These are phyloP conservation scores for Neomonachus schauinslandi DNA, from an alignment of 2,113 vertebrate genomes.

Conservation along the genomic window DNA sequence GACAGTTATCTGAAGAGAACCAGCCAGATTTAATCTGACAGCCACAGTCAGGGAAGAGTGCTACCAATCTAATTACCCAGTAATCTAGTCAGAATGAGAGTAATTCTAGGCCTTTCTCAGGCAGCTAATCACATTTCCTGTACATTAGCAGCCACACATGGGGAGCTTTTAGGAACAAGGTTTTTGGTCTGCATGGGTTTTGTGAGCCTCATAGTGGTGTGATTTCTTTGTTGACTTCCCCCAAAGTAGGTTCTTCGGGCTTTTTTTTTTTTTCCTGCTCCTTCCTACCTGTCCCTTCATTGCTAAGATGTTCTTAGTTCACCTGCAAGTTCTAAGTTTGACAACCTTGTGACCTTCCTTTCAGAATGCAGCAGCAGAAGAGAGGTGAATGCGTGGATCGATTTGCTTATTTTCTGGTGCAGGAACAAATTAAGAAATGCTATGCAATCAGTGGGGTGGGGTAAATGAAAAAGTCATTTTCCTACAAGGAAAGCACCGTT, in stretches of 20 bases:
- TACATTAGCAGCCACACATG: slow-evolving; percentile 91
- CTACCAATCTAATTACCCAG: slow-evolving; percentile 95
- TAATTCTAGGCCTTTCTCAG: slow-evolving; percentile 93
- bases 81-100: slow-evolving; percentile 95
- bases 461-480: neutral
- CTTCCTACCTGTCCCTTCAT: neutral
- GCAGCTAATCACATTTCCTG: slow-evolving; percentile 92
- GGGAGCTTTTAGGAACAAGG: slow-evolving; percentile 85
- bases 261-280: neutral
- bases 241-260: slow-evolving; percentile 56
- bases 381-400: accelerated
- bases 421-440: neutral
- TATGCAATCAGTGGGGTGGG: neutral
- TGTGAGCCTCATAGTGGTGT: slow-evolving; percentile 52
- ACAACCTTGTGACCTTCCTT: neutral
- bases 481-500: neutral
- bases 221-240: slow-evolving; percentile 53
- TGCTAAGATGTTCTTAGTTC: neutral
- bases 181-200: slow-evolving; percentile 70
- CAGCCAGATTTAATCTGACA: slow-evolving; percentile 89
- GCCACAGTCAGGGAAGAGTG: slow-evolving; percentile 89
- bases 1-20: slow-evolving; percentile 87
- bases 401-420: neutral
- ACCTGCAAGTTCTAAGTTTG: neutral
- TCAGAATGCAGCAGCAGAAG: neutral